These are phyloP conservation scores for Passer montanus DNA, from an alignment of 2,113 vertebrate species.

Conservation along the genomic window DNA sequence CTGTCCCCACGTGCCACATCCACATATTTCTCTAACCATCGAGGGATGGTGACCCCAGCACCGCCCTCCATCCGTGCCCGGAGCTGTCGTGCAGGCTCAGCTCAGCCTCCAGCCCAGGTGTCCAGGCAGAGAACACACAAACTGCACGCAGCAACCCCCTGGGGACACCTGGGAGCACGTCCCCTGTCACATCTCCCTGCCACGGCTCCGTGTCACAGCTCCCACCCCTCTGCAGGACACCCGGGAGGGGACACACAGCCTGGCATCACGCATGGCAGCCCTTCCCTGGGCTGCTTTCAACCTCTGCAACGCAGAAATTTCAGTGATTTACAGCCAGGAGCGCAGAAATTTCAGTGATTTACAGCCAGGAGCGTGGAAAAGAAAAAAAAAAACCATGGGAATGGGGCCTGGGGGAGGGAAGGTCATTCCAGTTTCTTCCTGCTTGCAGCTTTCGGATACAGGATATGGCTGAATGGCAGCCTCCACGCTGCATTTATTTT, in stretches of 20 bases:
- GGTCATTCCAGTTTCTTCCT: constrained; percentile 39
- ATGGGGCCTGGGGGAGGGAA: neutral
- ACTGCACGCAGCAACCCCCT: neutral
- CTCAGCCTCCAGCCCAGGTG: neutral
- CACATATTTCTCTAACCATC: rapidly evolving
- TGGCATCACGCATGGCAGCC: neutral
- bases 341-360: neutral
- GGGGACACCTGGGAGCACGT: neutral
- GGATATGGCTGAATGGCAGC: constrained; percentile 60
- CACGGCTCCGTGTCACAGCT: neutral
- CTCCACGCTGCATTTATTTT: constrained; percentile 65
- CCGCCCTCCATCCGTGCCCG: neutral
- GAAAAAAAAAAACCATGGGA: neutral
- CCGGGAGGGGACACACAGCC: rapidly evolving
- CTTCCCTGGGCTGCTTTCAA: neutral
- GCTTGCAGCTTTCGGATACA: constrained; percentile 53
- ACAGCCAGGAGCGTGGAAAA: neutral
- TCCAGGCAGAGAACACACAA: neutral
- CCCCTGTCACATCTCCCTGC: neutral
- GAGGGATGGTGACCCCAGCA: neutral
- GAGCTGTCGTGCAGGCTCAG: neutral
- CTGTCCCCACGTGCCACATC: neutral
- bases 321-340: constrained; percentile 1
- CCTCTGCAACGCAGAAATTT: neutral
- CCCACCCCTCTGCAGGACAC: neutral